Evolutionary conservation across 1,140 invertebrate species (phyloP), one percentile per base, ranked within the genome.

Genomic region (Belonocnema kinseyi): DNA sequence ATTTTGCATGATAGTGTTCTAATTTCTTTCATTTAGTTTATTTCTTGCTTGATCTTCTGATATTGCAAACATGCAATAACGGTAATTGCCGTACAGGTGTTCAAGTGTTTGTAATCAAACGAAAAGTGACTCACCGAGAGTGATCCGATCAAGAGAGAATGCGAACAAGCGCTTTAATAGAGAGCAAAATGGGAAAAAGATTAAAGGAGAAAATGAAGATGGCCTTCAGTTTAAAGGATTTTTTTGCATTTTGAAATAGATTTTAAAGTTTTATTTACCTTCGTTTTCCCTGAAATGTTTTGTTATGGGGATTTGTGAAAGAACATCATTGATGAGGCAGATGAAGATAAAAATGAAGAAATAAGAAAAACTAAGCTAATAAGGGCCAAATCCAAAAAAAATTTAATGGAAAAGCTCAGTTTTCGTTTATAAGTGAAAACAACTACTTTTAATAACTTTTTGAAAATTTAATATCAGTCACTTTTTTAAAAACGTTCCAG

Each of bases 91-190:
- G 3, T 61, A 33, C 58, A 61, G 58, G 14, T 40, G 61, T 66
- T n/a, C 33, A n/a, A 40, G 61, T 66, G 26, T 66, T 66, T 46
- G 26, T 66, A 66, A 66, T 66, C 33, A 66, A 66, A 66, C 61
- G 61, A 66, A 66, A 66, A 66, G 61, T 66, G 61, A 66, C 33
- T 66, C 61, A 66, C n/a, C 26, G 61, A 66, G 26, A 66, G 61
- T 66, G 61, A 66, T 66, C 16, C 26, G 61, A 66, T 66, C 61
- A 66, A 66, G 61, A 66, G 61, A 13, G 61, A 66, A 66, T 66
- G 61, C 61, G 61, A 46, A 66, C 61, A 40, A 66, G 61, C 40
- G 61, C 61, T 66, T 66, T 40, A 16, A 66, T 33, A 66, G 21
- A 46, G 61, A 66, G 61, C 58, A 66, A 66, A 66, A 66, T 66